Conservation (phyloP, 2,888 invertebrate species). For the Leucophenga montana region DNA sequence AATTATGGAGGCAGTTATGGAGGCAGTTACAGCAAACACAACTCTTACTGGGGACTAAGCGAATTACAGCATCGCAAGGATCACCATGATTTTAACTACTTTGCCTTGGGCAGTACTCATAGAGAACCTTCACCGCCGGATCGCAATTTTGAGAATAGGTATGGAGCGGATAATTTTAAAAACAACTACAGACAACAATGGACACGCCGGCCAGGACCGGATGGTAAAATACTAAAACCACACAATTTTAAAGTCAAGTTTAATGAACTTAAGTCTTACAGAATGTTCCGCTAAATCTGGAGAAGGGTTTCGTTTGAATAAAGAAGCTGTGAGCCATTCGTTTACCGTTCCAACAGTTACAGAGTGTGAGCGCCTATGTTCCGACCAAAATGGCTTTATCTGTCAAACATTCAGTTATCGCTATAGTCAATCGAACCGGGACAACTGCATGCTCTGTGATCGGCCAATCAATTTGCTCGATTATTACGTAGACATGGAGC, state of each 20-base stretch:
- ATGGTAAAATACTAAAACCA: conserved; percentile 61
- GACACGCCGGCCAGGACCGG: conserved; percentile 72
- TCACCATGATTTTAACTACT: conserved; percentile 72
- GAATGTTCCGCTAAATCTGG: conserved; percentile 85
- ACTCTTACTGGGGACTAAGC: conserved; percentile 75
- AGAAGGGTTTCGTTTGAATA: conserved; percentile 83
- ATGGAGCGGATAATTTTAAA: conserved; percentile 56
- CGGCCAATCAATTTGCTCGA: conserved; percentile 81
- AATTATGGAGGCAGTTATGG: conserved; percentile 79
- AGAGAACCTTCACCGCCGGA: conserved; percentile 57
- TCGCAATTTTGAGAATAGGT: conserved; percentile 74
- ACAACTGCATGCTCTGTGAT: conserved; percentile 86
- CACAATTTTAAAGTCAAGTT: neutral
- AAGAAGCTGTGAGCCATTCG: conserved; percentile 80
- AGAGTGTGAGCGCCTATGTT: conserved; percentile 85
- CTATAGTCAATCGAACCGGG: conserved; percentile 73
- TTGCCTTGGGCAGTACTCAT: conserved; percentile 71
- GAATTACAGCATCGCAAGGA: conserved; percentile 70
- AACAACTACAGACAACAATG: conserved; percentile 71
- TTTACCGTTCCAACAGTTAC: conserved; percentile 80
- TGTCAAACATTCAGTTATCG: conserved; percentile 86
- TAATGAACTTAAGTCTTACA: conserved; percentile 52
- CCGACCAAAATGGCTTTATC: conserved; percentile 80
- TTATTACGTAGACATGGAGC: conserved; percentile 82
- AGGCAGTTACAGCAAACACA: conserved; percentile 71